Percentiles rank a stretch among this genome's conserved stretches.
Evolutionary conservation across 2,113 vertebrate species (phyloP).

Genomic region (Lophotis ruficrista): DNA sequence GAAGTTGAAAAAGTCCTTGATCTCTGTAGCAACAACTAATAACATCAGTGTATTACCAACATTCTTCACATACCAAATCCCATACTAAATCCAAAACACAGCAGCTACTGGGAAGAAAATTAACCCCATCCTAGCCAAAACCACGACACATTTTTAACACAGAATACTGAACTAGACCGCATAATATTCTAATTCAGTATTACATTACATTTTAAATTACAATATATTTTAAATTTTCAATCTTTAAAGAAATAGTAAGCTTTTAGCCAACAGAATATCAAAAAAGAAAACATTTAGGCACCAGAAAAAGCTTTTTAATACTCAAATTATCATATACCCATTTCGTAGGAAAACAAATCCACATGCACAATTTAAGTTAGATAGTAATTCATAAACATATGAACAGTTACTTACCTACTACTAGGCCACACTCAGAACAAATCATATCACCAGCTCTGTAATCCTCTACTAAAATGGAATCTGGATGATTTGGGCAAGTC

Average conservation of each 20-base stretch:
- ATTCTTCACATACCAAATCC: too few relatives aligned
- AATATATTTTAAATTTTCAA: not conserved
- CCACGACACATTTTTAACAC: not conserved
- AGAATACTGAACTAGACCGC: not conserved
- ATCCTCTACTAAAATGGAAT: conserved; percentile 95
- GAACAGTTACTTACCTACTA: conserved; percentile 85
- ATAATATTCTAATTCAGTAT: not conserved
- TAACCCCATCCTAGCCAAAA: too few relatives aligned
- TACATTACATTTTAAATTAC: not conserved
- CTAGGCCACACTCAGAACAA: conserved; percentile 96
- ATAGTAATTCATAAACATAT: not conserved
- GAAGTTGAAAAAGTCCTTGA: too few relatives aligned
- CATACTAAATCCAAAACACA: too few relatives aligned
- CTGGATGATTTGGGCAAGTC: conserved; percentile 95
- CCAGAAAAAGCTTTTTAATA: not conserved
- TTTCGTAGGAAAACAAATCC: not conserved
- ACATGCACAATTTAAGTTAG: not conserved
- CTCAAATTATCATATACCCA: not conserved
- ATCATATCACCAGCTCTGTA: conserved; percentile 99
- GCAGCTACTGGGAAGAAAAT: too few relatives aligned
- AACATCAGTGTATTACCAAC: too few relatives aligned
- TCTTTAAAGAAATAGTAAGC: not conserved
- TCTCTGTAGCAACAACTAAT: too few relatives aligned
- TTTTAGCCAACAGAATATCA: not conserved
- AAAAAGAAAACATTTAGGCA: not conserved